Conservation (phyloP, 2,888 invertebrate genomes). For the Coelinius sp. region DNA sequence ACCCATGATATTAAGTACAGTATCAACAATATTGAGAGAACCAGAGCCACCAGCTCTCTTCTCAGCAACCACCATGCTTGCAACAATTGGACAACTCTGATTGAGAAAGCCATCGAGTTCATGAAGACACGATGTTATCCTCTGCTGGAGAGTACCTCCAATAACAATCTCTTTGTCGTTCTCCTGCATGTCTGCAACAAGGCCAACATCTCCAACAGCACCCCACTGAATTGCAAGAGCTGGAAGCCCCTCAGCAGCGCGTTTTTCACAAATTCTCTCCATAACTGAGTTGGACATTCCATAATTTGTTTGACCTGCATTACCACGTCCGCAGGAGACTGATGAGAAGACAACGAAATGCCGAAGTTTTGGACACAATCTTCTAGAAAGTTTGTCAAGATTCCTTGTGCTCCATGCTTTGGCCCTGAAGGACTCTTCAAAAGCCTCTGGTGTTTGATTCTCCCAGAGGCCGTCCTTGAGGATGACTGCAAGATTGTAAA, state of each 20-base stretch:
- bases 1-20: constrained; percentile 77
- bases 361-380: constrained; percentile 69
- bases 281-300: constrained; percentile 74
- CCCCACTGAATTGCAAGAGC: constrained; percentile 77
- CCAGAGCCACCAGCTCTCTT: constrained; percentile 78
- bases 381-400: constrained; percentile 73
- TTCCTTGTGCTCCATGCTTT: constrained; percentile 76
- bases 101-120: constrained; percentile 83
- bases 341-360: constrained; percentile 79
- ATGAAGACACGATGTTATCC: constrained; percentile 85
- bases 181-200: constrained; percentile 83
- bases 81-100: constrained; percentile 76
- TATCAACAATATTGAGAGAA: constrained; percentile 80
- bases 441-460: constrained; percentile 73
- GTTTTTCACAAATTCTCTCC: constrained; percentile 75
- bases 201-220: constrained; percentile 80
- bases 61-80: constrained; percentile 90
- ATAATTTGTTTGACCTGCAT: constrained; percentile 78
- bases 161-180: constrained; percentile 80
- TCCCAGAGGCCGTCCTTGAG: constrained; percentile 73
- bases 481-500: constrained; percentile 78
- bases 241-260: constrained; percentile 70
- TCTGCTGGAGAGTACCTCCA: constrained; percentile 88
- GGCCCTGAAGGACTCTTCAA: constrained; percentile 72
- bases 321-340: constrained; percentile 77